Evolutionary conservation across 2,888 invertebrate species (phyloP).

Genomic region (Drosophila maculinotata): DNA sequence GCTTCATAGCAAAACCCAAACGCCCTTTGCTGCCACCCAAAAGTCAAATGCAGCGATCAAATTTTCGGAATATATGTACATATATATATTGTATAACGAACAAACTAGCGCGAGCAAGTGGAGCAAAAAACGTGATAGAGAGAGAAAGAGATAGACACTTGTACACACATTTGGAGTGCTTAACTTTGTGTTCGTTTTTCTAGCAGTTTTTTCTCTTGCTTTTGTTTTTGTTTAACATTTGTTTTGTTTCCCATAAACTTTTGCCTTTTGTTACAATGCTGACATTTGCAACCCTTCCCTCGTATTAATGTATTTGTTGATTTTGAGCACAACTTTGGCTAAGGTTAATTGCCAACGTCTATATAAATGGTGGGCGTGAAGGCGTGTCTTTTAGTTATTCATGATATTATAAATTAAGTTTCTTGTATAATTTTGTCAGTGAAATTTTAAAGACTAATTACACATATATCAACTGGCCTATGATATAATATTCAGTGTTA

Average conservation of each 20-base stretch:
- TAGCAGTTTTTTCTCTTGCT: conserved; percentile 9
- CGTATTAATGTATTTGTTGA: conserved; percentile 60
- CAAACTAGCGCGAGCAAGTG: background rate
- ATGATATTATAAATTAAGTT: no score
- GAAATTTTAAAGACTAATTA: no score
- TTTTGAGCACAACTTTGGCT: conserved; percentile 58
- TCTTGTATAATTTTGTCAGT: no score
- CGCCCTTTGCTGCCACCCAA: no score
- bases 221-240: conserved; percentile 45
- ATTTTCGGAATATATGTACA: no score
- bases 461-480: no score
- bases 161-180: conserved; percentile 52
- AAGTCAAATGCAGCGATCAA: no score
- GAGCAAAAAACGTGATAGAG: background rate
- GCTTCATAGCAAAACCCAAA: no score
- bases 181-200: conserved; percentile 41
- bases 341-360: conserved; percentile 65
- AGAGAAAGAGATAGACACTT: conserved; percentile 17
- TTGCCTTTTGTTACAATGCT: conserved; percentile 58
- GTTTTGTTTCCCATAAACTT: conserved; percentile 46
- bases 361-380: conserved; percentile 22
- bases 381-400: no score
- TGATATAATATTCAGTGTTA: no score
- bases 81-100: no score
- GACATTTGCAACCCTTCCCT: conserved; percentile 58